A percentile compares a stretch with the other conserved stretches of the same genome.
These are phyloP conservation scores for Platichthys flesus DNA, from an alignment of 2,113 vertebrate genomes.

Conservation along the genomic window DNA sequence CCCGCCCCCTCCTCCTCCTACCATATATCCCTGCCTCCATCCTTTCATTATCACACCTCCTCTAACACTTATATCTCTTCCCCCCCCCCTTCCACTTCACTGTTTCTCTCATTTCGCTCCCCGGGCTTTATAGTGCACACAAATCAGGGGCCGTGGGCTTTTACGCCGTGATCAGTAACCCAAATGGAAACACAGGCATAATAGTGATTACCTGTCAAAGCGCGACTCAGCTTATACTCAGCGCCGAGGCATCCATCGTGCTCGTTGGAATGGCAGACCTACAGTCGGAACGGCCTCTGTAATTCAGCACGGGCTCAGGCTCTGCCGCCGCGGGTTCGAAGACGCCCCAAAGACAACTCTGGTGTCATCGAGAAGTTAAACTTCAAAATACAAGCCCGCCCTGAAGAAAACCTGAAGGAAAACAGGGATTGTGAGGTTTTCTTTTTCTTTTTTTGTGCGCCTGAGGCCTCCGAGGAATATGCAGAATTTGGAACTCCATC, in stretches of 20 bases:
- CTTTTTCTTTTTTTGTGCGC: too few species aligned
- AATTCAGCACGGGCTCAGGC: conserved; percentile 47
- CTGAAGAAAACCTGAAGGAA: conserved; percentile 10
- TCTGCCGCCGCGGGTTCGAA: conserved; percentile 10
- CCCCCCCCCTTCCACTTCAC: conserved; percentile 54
- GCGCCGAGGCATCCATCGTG: conserved; percentile 54
- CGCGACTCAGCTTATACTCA: conserved; percentile 62
- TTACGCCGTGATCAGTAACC: conserved; percentile 74
- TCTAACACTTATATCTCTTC: conserved; percentile 50
- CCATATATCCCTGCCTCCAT: conserved; percentile 46
- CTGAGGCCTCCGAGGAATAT: conserved; percentile 14
- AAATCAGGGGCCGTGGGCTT: conserved; percentile 73
- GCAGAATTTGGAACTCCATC: conserved; percentile 41
- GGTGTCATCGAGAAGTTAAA: conserved; percentile 33
- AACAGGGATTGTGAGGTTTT: conserved; percentile 3
- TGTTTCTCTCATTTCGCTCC: conserved; percentile 1
- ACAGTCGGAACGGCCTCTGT: conserved; percentile 61
- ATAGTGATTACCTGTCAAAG: conserved; percentile 79
- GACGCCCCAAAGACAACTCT: conserved; percentile 37
- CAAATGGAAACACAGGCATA: conserved; percentile 68
- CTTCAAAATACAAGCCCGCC: conserved; percentile 35
- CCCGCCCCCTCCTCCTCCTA: neutral
- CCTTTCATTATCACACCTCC: conserved; percentile 69
- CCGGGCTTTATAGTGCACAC: conserved; percentile 63
- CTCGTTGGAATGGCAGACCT: conserved; percentile 51